A percentile compares a stretch with the other conserved stretches of the same genome.
Evolutionary conservation across 1,140 invertebrate genomes (phyloP).

Genomic region (Sycobia sp.): DNA sequence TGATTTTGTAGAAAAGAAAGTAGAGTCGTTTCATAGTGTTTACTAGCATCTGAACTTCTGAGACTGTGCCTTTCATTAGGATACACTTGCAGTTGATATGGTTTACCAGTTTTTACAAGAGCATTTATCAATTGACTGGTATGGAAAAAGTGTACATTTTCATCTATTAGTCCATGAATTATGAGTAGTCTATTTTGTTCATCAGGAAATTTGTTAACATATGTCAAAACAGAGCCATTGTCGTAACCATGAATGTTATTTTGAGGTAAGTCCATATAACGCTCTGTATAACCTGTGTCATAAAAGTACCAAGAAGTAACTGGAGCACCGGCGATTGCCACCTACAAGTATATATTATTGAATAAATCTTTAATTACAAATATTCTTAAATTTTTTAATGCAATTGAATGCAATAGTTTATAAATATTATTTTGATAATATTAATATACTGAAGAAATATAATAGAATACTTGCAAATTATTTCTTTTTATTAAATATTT

Average conservation of each 20-base stretch:
- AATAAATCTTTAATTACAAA: not conserved
- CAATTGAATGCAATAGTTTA: too few species aligned
- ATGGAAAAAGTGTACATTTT: slow-evolving; percentile 99
- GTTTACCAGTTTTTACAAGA: slow-evolving; percentile 89
- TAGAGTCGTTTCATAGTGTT: slow-evolving; percentile 94
- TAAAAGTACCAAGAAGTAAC: slow-evolving; percentile 94
- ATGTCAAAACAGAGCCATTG: slow-evolving; percentile 76
- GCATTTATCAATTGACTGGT: slow-evolving; percentile 90
- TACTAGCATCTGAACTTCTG: slow-evolving; percentile 88
- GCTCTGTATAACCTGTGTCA: slow-evolving; percentile 95
- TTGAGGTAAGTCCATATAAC: slow-evolving; percentile 94
- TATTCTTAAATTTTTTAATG: too few species aligned
- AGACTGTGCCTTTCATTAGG: slow-evolving; percentile 94
- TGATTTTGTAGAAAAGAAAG: slow-evolving; percentile 91
- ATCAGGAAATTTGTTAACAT: slow-evolving; percentile 87
- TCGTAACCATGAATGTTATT: slow-evolving; percentile 80
- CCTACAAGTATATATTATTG: slow-evolving; percentile 49
- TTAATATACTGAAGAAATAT: too few species aligned
- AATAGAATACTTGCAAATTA: too few species aligned
- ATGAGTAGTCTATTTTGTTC: slow-evolving; percentile 94
- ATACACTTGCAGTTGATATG: slow-evolving; percentile 89
- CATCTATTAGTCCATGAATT: slow-evolving; percentile 96
- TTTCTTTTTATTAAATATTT: too few species aligned
- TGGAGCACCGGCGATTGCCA: slow-evolving; percentile 93
- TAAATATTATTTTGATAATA: too few species aligned